phyloP scores from a whole-genome alignment of 2,113 vertebrate genomes.

The Elephantulus edwardii region DNA sequence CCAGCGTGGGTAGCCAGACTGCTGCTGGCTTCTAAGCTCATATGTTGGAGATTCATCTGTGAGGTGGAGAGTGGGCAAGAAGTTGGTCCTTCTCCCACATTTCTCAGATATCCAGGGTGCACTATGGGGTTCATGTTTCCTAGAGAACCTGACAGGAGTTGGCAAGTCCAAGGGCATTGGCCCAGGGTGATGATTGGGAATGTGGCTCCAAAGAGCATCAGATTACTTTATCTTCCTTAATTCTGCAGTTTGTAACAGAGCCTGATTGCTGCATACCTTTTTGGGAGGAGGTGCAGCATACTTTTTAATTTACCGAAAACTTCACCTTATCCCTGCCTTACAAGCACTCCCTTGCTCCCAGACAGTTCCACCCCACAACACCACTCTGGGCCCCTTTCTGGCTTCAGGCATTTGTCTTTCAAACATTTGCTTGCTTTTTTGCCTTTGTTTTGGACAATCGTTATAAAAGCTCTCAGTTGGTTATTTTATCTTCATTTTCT shows the following conservation, averaged over 20 bases:
- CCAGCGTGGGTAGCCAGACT: not conserved
- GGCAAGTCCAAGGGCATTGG: not conserved
- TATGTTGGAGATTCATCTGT: not conserved
- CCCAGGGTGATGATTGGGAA: not conserved
- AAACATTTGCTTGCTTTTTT: constrained; percentile 11
- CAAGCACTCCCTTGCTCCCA: not conserved
- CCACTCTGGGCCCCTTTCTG: not conserved
- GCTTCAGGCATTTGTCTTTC: not conserved
- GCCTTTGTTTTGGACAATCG: constrained; percentile 40
- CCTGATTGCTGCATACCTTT: not conserved
- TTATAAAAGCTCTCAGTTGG: constrained; percentile 21
- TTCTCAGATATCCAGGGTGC: not conserved
- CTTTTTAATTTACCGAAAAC: not conserved
- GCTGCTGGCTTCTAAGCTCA: not conserved
- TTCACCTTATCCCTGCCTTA: not conserved
- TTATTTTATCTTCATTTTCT: constrained; percentile 6
- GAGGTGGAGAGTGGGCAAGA: not conserved
- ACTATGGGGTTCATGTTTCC: not conserved
- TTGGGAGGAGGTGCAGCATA: not conserved
- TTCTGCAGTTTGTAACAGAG: not conserved
- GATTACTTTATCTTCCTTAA: not conserved
- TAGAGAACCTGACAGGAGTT: constrained; percentile 14
- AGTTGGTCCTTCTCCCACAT: not conserved
- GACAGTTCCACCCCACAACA: not conserved
- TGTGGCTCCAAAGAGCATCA: not conserved